Evolutionary conservation across 2,888 invertebrate genomes (phyloP).

Genomic region (Apodemia zela): DNA sequence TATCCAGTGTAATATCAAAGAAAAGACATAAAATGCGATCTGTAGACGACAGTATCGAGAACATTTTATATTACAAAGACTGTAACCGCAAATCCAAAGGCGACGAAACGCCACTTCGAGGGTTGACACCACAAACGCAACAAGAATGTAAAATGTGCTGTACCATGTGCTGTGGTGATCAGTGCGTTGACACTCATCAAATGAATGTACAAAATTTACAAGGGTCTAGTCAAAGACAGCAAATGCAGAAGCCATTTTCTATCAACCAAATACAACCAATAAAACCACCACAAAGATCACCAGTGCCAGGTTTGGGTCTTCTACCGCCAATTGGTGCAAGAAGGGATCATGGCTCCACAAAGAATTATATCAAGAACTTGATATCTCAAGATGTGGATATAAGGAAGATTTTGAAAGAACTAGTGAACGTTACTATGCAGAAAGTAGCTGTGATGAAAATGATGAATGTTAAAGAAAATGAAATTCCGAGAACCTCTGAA

Average conservation of each 20-base stretch:
- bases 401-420: slow-evolving; percentile 64
- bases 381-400: slow-evolving; percentile 65
- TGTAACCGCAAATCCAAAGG: slow-evolving; percentile 45
- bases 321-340: slow-evolving; percentile 41
- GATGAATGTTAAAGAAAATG: slow-evolving; percentile 38
- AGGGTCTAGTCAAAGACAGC: slow-evolving; percentile 16
- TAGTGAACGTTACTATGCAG: slow-evolving; percentile 70
- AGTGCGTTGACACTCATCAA: slow-evolving; percentile 39
- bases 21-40: slow-evolving; percentile 37
- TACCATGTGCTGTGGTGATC: slow-evolving; percentile 57
- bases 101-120: background rate
- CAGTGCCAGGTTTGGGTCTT: slow-evolving; percentile 8
- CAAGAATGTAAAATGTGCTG: slow-evolving; percentile 56
- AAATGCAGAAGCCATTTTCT: slow-evolving; percentile 16
- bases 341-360: slow-evolving; percentile 51
- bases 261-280: slow-evolving; percentile 14
- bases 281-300: slow-evolving; percentile 22
- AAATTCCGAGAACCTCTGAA: background rate
- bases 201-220: slow-evolving; percentile 15
- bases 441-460: slow-evolving; percentile 60
- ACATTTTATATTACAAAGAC: slow-evolving; percentile 64
- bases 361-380: slow-evolving; percentile 57
- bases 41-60: slow-evolving; percentile 65
- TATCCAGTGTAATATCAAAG: slow-evolving; percentile 40
- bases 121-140: background rate